Conservation (phyloP, 2,113 vertebrate genomes). For the Oreochromis spilurus region DNA sequence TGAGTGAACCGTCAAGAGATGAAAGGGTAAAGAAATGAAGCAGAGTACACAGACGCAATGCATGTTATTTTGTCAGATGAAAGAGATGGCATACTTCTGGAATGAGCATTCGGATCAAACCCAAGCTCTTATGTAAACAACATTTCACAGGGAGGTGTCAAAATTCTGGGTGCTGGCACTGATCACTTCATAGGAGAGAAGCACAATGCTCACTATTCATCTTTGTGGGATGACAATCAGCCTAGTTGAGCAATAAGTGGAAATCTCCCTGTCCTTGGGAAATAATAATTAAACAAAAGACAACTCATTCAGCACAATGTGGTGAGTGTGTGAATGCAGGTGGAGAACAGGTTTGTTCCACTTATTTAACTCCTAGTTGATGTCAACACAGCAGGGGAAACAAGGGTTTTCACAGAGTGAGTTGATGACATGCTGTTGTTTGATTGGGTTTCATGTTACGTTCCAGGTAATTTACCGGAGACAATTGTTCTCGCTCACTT, state of each 20-base stretch:
- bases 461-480: not conserved
- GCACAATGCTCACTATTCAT: constrained; percentile 70
- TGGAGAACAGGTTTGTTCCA: constrained; percentile 44
- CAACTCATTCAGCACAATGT: constrained; percentile 49
- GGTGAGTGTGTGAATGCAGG: constrained; percentile 42
- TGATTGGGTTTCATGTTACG: constrained; percentile 29
- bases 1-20: constrained; percentile 42
- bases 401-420: constrained; percentile 32
- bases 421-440: constrained; percentile 16
- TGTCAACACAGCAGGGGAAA: constrained; percentile 42
- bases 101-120: constrained; percentile 52
- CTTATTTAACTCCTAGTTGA: constrained; percentile 19
- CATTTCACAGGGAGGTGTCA: constrained; percentile 55
- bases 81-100: constrained; percentile 37
- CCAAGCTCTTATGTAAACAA: constrained; percentile 55
- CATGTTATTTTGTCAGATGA: constrained; percentile 56
- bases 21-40: constrained; percentile 26
- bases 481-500: constrained; percentile 19
- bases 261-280: constrained; percentile 51
- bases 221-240: constrained; percentile 53
- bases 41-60: constrained; percentile 23
- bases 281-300: constrained; percentile 62
- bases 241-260: constrained; percentile 60
- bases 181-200: not conserved
- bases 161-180: constrained; percentile 36